Evolutionary conservation across 2,797 vertebrate genomes (phyloP), one percentile per base, ranked within the genome.

Genomic region (Sus cebifrons): DNA sequence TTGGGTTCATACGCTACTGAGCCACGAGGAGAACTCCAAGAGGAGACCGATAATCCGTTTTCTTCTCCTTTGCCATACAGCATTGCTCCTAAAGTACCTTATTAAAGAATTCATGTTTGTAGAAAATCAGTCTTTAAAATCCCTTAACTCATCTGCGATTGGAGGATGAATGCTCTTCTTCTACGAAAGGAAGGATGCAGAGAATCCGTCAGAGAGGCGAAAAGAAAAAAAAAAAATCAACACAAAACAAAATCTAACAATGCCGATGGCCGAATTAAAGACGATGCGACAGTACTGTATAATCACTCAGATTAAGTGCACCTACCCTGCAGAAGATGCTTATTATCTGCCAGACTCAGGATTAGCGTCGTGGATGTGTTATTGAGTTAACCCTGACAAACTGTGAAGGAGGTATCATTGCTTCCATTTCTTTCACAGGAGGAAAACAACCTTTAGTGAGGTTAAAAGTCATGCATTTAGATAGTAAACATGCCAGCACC

Each of bases 81-180:
- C 3, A 5, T 5, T 65, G 29, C 32, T 81, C 10, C 18, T 6
- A 44, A n/a, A 27, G 21, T 32, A 32, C 6, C 18, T 23, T 70
- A 65, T 25, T n/a, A 65, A 20, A 70, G 29, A 52, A n/a, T n/a
- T 32, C 74, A 7, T 78, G 25, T 68, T 67, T 27, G 4, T 52
- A 73, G 64, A 92, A 54, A 78, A 56, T 64, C 56, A 27, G 13
- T 56, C 9, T 44, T 87, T 8, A 44, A 83, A 82, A 25, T 81
- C 18, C 23, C 56, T 75, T 20, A 32, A 78, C 16, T 64, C 44
- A 4, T 62, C 20, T 16, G 1, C 44, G 49, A 82, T 10, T n/a
- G 64, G n/a, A 36, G 8, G 16, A 54, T 0, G 0, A n/a, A 3
- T 16, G 40, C 70, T 4, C 64, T 74, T 68, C n/a, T 71, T 16